Conservation (phyloP, 2,888 invertebrate species). For the Drosophila pegasa region DNA sequence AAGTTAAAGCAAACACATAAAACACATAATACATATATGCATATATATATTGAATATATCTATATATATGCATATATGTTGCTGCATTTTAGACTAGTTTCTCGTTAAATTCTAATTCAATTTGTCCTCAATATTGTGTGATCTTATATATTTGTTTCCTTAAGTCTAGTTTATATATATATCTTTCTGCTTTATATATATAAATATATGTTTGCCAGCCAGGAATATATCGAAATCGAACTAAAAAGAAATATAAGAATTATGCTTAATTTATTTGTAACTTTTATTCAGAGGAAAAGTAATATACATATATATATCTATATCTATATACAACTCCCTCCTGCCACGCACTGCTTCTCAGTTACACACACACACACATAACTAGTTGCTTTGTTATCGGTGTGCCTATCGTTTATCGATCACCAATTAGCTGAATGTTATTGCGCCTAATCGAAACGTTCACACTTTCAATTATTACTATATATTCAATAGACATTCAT, state of each 20-base stretch:
- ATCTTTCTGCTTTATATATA: slow-evolving; percentile 1
- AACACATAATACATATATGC: slow-evolving; percentile 22
- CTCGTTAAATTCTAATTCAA: slow-evolving; percentile 8
- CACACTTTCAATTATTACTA: slow-evolving; percentile 6
- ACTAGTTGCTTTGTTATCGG: slow-evolving; percentile 27
- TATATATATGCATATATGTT: slow-evolving; percentile 15
- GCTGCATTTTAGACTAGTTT: slow-evolving; percentile 46
- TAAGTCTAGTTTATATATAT: slow-evolving; percentile 22
- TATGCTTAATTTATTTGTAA: slow-evolving; percentile 26
- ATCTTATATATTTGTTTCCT: slow-evolving; percentile 36
- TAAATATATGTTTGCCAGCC: slow-evolving; percentile 30
- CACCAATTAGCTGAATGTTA: slow-evolving; percentile 19
- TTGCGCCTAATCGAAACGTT: slow-evolving; percentile 19
- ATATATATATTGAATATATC: slow-evolving; percentile 11
- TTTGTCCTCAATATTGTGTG: slow-evolving; percentile 34
- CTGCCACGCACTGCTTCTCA: neutral
- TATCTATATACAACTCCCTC: neutral
- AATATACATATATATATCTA: neutral
- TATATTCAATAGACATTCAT: slow-evolving; percentile 28
- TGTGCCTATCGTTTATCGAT: slow-evolving; percentile 36
- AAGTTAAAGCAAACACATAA: neutral
- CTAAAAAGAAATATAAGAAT: slow-evolving; percentile 33
- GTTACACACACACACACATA: neutral
- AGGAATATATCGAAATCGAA: slow-evolving; percentile 49
- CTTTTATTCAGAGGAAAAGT: neutral